A percentile compares a stretch with the other conserved stretches of the same genome.
Conservation (phyloP, 2,113 vertebrate genomes). For the Pelusios castaneus region DNA sequence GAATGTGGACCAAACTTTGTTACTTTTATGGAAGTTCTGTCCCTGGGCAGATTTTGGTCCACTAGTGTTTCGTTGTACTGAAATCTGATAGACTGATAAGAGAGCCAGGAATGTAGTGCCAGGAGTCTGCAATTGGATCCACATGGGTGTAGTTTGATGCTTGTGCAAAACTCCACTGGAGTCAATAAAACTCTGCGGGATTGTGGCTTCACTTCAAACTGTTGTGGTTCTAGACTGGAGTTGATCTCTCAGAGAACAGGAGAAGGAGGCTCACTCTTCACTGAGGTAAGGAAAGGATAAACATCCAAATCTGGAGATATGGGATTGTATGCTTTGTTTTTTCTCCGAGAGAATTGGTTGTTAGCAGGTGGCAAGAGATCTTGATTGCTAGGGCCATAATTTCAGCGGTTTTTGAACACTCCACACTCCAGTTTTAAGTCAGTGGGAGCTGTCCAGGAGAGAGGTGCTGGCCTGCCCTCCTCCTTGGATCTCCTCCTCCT, state of each 20-base stretch:
- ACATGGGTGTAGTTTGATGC: neutral
- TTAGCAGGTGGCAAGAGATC: neutral
- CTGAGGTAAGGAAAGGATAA: neutral
- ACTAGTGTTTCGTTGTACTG: neutral
- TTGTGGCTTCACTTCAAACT: neutral
- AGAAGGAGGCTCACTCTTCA: neutral
- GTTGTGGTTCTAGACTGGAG: neutral
- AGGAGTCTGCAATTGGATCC: neutral
- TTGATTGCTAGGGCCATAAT: neutral
- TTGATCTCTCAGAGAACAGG: neutral
- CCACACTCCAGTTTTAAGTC: neutral
- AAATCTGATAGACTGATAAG: neutral
- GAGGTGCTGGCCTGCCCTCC: no score
- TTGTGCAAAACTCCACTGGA: neutral
- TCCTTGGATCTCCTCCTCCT: no score
- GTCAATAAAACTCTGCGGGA: neutral
- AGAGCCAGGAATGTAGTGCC: neutral
- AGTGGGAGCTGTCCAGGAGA: neutral
- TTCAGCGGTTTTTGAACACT: neutral
- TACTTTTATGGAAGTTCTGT: neutral
- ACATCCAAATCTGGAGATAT: neutral
- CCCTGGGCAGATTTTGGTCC: neutral
- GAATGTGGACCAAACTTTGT: neutral
- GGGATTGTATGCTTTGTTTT: rapidly evolving
- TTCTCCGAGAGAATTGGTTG: neutral